A percentile compares a stretch with the other conserved stretches of the same genome.
These are phyloP conservation scores for Neolamprologus tretocephalus DNA, from an alignment of 2,113 vertebrate genomes.

Conservation along the genomic window DNA sequence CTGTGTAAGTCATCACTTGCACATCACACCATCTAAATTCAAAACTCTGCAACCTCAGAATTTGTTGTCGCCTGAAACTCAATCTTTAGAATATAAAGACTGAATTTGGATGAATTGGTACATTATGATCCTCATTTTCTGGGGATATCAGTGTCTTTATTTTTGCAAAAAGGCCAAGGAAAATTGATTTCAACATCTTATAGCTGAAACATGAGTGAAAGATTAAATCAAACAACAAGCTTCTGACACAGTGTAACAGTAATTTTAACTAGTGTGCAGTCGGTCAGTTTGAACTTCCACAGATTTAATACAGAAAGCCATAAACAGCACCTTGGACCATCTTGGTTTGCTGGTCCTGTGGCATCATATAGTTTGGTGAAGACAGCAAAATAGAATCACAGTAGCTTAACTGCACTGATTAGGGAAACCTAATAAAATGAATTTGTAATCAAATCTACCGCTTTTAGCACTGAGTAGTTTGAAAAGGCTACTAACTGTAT, in stretches of 20 bases:
- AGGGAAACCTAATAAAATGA: constrained; percentile 70
- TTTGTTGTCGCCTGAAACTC: background rate
- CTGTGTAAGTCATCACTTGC: background rate
- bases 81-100: background rate
- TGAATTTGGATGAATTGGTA: background rate
- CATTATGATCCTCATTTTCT: background rate
- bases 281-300: background rate
- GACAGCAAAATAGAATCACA: constrained; percentile 44
- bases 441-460: constrained; percentile 63
- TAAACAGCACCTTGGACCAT: constrained; percentile 32
- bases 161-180: background rate
- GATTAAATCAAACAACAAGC: background rate
- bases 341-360: constrained; percentile 33
- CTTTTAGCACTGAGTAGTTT: constrained; percentile 63
- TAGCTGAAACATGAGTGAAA: background rate
- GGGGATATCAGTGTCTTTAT: background rate
- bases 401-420: constrained; percentile 57
- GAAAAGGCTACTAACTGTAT: constrained; percentile 58
- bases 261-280: background rate
- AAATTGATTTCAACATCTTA: background rate
- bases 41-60: background rate
- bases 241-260: background rate
- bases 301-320: background rate
- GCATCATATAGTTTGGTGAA: constrained; percentile 56
- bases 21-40: background rate